Percentiles rank a stretch among this genome's conserved stretches.
phyloP scores from a whole-genome alignment of 2,888 invertebrate genomes.

The Lasioglossum leucozonium region DNA sequence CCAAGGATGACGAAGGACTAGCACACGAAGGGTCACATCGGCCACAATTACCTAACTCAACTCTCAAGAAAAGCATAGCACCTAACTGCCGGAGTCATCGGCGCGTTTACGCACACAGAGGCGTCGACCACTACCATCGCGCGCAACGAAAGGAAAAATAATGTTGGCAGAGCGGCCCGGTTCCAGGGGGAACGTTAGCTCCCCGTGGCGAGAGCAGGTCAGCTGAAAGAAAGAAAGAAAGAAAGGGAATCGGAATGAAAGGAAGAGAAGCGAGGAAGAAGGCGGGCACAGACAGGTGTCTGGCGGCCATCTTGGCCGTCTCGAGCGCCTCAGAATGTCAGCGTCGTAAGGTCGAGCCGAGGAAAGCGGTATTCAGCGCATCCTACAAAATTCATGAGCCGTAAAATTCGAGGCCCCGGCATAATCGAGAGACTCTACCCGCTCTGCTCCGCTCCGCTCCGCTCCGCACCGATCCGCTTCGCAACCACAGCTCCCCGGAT shows the following conservation, averaged over 20 bases:
- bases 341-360: slow-evolving; percentile 45
- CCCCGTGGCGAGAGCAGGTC: slow-evolving; percentile 8
- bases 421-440: slow-evolving; percentile 28
- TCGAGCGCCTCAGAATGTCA: slow-evolving; percentile 46
- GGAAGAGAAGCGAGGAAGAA: slow-evolving; percentile 25
- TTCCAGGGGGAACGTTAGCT: not conserved
- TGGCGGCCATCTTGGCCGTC: slow-evolving; percentile 46
- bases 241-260: not conserved
- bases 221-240: slow-evolving; percentile 23
- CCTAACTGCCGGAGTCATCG: not conserved
- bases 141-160: slow-evolving; percentile 45
- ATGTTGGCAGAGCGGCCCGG: not conserved
- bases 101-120: not conserved
- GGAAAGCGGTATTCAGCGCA: slow-evolving; percentile 54
- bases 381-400: slow-evolving; percentile 65
- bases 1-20: too few species aligned
- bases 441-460: not conserved
- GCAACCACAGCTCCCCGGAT: slow-evolving; percentile 1
- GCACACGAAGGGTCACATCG: not conserved
- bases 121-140: not conserved
- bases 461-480: not conserved
- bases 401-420: slow-evolving; percentile 50
- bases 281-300: slow-evolving; percentile 56
- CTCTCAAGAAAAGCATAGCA: not conserved
- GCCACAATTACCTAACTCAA: not conserved